These are phyloP conservation scores for Popillia japonica DNA, from an alignment of 1,140 invertebrate genomes.

Conservation along the genomic window DNA sequence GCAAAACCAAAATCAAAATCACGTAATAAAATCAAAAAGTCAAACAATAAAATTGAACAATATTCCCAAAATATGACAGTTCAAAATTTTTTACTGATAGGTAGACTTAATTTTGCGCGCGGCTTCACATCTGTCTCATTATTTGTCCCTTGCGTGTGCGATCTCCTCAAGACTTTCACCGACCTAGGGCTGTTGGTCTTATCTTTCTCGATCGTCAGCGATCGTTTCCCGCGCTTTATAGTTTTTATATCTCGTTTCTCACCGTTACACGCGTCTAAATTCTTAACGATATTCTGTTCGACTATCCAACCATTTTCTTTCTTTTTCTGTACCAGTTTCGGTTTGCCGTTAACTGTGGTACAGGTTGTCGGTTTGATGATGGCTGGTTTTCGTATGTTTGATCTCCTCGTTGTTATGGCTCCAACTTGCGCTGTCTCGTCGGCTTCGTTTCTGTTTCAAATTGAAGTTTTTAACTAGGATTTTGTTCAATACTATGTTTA, in stretches of 20 bases:
- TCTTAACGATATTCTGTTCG: constrained; percentile 36
- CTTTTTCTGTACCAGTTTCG: constrained; percentile 33
- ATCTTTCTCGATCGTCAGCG: constrained; percentile 55
- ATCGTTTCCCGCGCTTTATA: constrained; percentile 55
- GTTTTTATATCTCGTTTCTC: constrained; percentile 43
- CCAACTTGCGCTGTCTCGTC: constrained; percentile 44
- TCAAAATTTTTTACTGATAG: constrained; percentile 11
- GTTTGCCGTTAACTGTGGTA: constrained; percentile 45
- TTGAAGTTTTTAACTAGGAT: constrained; percentile 47
- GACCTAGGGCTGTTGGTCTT: constrained; percentile 53
- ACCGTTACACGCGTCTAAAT: constrained; percentile 39
- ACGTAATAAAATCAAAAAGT: too few relatives aligned
- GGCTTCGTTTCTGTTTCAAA: constrained; percentile 56
- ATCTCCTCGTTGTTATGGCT: constrained; percentile 37
- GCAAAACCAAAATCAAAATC: background rate
- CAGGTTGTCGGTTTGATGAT: constrained; percentile 39
- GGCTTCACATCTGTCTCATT: constrained; percentile 18
- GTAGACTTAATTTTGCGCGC: constrained; percentile 9
- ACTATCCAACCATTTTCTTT: constrained; percentile 45
- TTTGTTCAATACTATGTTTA: constrained; percentile 7
- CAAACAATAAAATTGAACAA: too few relatives aligned
- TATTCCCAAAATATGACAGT: background rate
- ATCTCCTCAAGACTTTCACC: constrained; percentile 55
- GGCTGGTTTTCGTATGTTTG: constrained; percentile 44
- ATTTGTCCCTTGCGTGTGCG: constrained; percentile 33